phyloP scores from a whole-genome alignment of 2,888 invertebrate species.

The Tenodera sinensis region DNA sequence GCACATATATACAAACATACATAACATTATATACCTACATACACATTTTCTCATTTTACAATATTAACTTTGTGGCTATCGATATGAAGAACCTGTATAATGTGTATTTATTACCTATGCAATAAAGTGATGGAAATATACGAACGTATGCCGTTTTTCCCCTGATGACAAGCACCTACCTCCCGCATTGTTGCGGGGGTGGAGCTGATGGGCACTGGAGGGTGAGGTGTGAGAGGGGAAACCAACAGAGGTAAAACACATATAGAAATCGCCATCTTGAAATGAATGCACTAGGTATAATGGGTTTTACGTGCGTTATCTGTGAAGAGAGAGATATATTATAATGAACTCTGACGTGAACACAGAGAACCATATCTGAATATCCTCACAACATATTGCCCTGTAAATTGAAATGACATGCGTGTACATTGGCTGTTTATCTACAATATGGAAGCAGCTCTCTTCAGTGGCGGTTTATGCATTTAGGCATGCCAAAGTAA shows the following conservation, averaged over 20 bases:
- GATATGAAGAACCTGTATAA: too few relatives aligned
- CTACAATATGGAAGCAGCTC: neutral
- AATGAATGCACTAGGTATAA: neutral
- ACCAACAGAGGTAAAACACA: neutral
- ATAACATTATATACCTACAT: too few relatives aligned
- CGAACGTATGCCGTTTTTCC: neutral
- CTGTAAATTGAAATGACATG: neutral
- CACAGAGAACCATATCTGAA: neutral
- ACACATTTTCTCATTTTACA: too few relatives aligned
- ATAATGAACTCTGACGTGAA: neutral
- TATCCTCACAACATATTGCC: neutral
- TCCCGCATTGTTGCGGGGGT: neutral
- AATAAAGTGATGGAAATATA: neutral
- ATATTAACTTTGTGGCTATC: too few relatives aligned
- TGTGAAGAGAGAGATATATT: neutral
- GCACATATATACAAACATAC: too few relatives aligned
- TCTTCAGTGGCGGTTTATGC: too few relatives aligned
- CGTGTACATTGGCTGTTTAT: neutral
- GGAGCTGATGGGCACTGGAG: neutral
- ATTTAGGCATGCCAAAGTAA: too few relatives aligned
- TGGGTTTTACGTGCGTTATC: neutral
- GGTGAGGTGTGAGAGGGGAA: neutral
- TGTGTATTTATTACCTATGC: too few relatives aligned
- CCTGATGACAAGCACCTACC: neutral
- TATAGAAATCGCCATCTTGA: neutral